Evolutionary conservation across 2,797 vertebrate genomes (phyloP), one percentile per base, ranked within the genome.

Genomic region (Salarias fasciatus): DNA sequence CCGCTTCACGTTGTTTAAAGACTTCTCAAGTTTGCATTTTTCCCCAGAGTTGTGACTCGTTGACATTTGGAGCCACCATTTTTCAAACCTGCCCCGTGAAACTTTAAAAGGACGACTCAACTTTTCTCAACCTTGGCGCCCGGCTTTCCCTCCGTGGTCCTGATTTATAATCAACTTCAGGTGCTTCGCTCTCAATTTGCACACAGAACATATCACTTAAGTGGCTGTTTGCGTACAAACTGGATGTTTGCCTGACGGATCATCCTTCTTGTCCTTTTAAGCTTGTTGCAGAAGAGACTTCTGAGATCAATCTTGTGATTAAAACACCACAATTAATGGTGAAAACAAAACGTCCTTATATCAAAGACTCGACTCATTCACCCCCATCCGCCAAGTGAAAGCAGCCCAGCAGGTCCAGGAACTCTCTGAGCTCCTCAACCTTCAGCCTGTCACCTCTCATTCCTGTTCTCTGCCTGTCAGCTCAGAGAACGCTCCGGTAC

Each of bases 391-490:
- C 14, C 38, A 9, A n/a, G n/a, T n/a, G n/a, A n/a, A n/a, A n/a
- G 28, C 50, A 35, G 15, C 33, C 24, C 47, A 24, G 41, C n/a
- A 29, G 44, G 13, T n/a, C 11, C 15, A 31, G 38, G 4, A n/a
- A 8, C n/a, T n/a, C n/a, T n/a, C n/a, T n/a, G n/a, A 48, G 36
- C 48, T 29, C 11, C 35, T 44, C 68, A 52, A 41, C 53, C 62
- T 40, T 40, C 56, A 61, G 15, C 35, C 31, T 45, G 11, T 71
- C 50, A 9, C n/a, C 30, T 44, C 46, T 78, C 51, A 58, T 72
- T 85, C 55, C 43, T 40, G 69, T 64, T 78, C 69, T 42, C 6
- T 18, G 38, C 31, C 15, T 33, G 37, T 62, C 47, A 54, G 50
- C 47, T 73, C n/a, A 8, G 18, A 40, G 72, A 67, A 66, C 9